Evolutionary conservation across 2,113 vertebrate genomes (phyloP).

Genomic region (Tachuris rubrigastra): DNA sequence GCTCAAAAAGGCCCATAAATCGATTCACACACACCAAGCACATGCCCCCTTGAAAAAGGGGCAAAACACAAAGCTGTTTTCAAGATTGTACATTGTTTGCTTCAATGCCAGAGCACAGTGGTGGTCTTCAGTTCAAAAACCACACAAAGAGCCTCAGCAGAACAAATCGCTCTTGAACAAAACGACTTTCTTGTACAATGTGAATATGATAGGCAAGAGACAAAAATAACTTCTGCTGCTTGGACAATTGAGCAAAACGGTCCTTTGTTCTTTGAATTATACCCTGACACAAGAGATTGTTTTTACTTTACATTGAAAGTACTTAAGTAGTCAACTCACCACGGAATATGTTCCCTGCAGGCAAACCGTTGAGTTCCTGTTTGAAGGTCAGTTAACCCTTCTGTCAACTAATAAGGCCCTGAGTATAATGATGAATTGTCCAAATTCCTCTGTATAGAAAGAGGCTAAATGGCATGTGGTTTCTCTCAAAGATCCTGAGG

Average conservation of each 20-base stretch:
- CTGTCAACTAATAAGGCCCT: slow-evolving; percentile 43
- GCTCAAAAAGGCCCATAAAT: slow-evolving; percentile 16
- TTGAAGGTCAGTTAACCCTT: slow-evolving; percentile 68
- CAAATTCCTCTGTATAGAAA: slow-evolving; percentile 32
- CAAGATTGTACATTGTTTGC: neutral
- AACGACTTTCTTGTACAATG: slow-evolving; percentile 32
- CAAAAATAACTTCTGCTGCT: slow-evolving; percentile 57
- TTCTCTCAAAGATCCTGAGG: slow-evolving; percentile 21
- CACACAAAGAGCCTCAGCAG: slow-evolving; percentile 32
- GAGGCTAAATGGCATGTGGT: neutral
- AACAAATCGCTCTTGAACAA: slow-evolving; percentile 23
- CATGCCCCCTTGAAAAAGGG: neutral
- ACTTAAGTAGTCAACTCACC: slow-evolving; percentile 59
- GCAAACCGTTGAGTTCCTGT: slow-evolving; percentile 46
- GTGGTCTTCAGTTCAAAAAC: slow-evolving; percentile 38
- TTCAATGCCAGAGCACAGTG: slow-evolving; percentile 24
- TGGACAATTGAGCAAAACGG: slow-evolving; percentile 64
- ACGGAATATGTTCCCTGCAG: slow-evolving; percentile 51
- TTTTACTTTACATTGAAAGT: slow-evolving; percentile 62
- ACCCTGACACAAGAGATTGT: slow-evolving; percentile 60
- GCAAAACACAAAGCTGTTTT: slow-evolving; percentile 37
- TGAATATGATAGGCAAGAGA: slow-evolving; percentile 40
- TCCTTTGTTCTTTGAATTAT: slow-evolving; percentile 61
- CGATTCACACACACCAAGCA: neutral
- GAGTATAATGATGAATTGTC: slow-evolving; percentile 52